A percentile compares a stretch with the other conserved stretches of the same genome.
These are phyloP conservation scores for Drosophila insularis DNA, from an alignment of 1,140 invertebrate species.

Conservation along the genomic window DNA sequence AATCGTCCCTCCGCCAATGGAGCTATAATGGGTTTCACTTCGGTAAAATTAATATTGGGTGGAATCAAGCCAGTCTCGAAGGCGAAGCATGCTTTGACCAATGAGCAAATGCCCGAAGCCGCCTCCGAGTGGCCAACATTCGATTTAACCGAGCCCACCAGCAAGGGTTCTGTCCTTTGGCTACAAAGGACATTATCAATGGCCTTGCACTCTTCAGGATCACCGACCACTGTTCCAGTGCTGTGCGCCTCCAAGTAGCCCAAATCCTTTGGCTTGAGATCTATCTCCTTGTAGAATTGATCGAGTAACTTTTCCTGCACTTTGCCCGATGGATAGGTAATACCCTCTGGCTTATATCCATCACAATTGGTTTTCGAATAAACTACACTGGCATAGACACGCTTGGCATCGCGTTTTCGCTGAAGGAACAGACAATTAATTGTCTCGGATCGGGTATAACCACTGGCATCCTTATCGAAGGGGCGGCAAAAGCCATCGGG, in stretches of 20 bases:
- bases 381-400: slow-evolving; percentile 87
- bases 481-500: slow-evolving; percentile 93
- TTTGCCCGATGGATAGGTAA: slow-evolving; percentile 94
- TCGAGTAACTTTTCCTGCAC: slow-evolving; percentile 90
- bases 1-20: slow-evolving; percentile 88
- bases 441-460: slow-evolving; percentile 90
- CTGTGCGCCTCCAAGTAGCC: slow-evolving; percentile 96
- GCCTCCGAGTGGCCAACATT: slow-evolving; percentile 97
- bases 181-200: slow-evolving; percentile 92
- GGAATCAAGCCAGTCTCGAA: slow-evolving; percentile 89
- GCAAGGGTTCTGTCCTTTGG: slow-evolving; percentile 86
- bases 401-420: slow-evolving; percentile 89
- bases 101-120: slow-evolving; percentile 92
- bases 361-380: slow-evolving; percentile 90
- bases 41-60: slow-evolving; percentile 91
- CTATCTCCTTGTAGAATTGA: slow-evolving; percentile 94
- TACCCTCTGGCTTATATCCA: slow-evolving; percentile 94
- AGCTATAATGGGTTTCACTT: slow-evolving; percentile 89
- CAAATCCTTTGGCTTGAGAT: slow-evolving; percentile 87
- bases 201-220: slow-evolving; percentile 94
- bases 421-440: slow-evolving; percentile 91
- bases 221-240: slow-evolving; percentile 91
- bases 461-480: slow-evolving; percentile 92
- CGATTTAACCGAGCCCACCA: slow-evolving; percentile 95
- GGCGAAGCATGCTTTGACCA: slow-evolving; percentile 91